Percentiles rank a stretch among this genome's conserved stretches.
phyloP scores from a whole-genome alignment of 1,140 invertebrate genomes.

The Ceratina calcarata region DNA sequence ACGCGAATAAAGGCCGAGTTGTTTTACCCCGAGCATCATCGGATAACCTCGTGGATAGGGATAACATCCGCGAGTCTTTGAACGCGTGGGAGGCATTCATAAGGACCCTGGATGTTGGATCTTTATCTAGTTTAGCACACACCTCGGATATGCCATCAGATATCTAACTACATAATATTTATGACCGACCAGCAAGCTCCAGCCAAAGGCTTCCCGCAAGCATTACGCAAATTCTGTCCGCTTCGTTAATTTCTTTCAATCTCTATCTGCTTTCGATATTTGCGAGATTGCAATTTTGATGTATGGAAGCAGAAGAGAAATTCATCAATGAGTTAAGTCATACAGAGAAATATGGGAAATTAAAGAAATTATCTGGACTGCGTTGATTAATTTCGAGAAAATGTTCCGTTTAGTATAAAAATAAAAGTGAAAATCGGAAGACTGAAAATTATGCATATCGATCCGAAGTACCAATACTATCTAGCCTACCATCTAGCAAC shows the following conservation, averaged over 20 bases:
- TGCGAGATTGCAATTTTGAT: not conserved
- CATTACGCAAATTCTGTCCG: not conserved
- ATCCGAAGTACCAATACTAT: no score
- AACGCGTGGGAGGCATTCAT: slow-evolving; percentile 2
- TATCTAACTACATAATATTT: not conserved
- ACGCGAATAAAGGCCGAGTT: not conserved
- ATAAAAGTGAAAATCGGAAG: not conserved
- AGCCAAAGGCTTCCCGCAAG: not conserved
- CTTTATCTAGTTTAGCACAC: slow-evolving; percentile 11
- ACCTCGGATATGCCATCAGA: not conserved
- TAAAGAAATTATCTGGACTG: no score
- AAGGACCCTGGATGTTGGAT: slow-evolving; percentile 9
- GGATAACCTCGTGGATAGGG: not conserved
- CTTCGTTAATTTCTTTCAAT: not conserved
- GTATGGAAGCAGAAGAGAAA: not conserved
- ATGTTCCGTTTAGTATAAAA: no score
- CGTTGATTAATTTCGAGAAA: not conserved
- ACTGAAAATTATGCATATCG: not conserved
- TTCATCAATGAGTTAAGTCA: no score
- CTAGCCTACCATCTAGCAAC: not conserved
- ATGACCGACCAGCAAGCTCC: not conserved
- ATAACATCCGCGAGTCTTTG: not conserved
- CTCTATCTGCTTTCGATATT: not conserved
- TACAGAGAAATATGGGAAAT: not conserved
- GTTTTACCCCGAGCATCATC: slow-evolving; percentile 6